Evolutionary conservation across 2,113 vertebrate genomes (phyloP), one percentile per base, ranked within the genome.

Genomic region (Manacus vitellinus): DNA sequence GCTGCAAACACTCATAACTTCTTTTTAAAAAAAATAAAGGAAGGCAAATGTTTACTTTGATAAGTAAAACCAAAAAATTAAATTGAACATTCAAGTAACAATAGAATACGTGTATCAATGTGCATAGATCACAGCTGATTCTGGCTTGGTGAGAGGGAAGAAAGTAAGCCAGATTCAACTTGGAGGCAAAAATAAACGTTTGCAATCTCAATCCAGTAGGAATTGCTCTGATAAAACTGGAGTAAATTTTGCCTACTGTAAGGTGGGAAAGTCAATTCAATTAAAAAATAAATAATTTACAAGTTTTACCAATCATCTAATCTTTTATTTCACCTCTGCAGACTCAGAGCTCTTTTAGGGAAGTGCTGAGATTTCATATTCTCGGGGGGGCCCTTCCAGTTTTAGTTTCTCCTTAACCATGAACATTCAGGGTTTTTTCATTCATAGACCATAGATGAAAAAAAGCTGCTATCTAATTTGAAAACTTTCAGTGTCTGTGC

Each of bases 31-130:
- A 25, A 30, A 18, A 33, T 24, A 17, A 37, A 59, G 25, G 25
- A 51, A 41, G 37, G 37, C 25, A 54, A 49, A 21, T 27, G 2
- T 37, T 66, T 54, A 39, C 31, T 72, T 12, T 25, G 8, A 33
- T 47, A 14, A 54, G 27, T 65, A 43, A 73, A 46, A 72, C 27
- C 0, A n/a, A 66, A 62, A 59, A 59, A 8, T 43, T 33, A 22
- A 71, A 31, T 12, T 35, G 18, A 43, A 67, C 17, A 6, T 30
- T 20, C 3, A 19, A 1, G 0, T 47, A 70, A 56, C 3, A 39
- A 12, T 31, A 41, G 22, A 85, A 12, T 18, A 28, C 0, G 1
- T 37, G 2, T 55, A 33, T 46, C 5, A 18, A 16, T 37, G 24
- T 39, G 8, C 59, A 25, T 22, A 54, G 46, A 43, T 30, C 12